These are phyloP conservation scores for Gila orcuttii DNA, from an alignment of 2,113 vertebrate species.

Conservation along the genomic window DNA sequence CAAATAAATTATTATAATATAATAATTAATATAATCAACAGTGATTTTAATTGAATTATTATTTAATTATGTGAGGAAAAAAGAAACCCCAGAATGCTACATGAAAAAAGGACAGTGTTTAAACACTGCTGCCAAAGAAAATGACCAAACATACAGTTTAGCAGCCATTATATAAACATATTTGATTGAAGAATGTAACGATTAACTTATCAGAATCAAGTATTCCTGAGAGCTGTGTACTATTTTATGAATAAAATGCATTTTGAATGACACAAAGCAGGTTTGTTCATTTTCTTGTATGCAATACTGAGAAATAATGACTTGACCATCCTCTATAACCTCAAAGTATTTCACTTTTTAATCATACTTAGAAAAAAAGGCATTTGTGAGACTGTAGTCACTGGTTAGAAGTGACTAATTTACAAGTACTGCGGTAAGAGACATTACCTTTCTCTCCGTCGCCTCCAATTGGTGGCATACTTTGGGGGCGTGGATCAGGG, in stretches of 20 bases:
- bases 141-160: background rate
- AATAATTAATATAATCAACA: background rate
- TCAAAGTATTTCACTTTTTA: background rate
- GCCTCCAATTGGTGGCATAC: constrained; percentile 43
- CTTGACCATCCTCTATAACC: background rate
- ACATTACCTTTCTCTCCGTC: constrained; percentile 36
- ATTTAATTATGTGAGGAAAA: background rate
- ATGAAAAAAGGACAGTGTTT: background rate
- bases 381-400: background rate
- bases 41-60: background rate
- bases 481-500: constrained; percentile 13
- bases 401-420: background rate
- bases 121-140: background rate
- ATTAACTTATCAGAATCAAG: background rate
- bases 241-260: background rate
- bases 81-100: background rate
- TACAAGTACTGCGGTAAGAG: background rate
- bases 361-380: background rate
- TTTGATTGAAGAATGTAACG: background rate
- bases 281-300: background rate
- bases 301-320: background rate
- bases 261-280: background rate
- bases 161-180: background rate
- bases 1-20: too few relatives aligned
- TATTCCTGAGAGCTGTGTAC: background rate